These are phyloP conservation scores for Pheucticus melanocephalus DNA, from an alignment of 2,113 vertebrate genomes.

Conservation along the genomic window DNA sequence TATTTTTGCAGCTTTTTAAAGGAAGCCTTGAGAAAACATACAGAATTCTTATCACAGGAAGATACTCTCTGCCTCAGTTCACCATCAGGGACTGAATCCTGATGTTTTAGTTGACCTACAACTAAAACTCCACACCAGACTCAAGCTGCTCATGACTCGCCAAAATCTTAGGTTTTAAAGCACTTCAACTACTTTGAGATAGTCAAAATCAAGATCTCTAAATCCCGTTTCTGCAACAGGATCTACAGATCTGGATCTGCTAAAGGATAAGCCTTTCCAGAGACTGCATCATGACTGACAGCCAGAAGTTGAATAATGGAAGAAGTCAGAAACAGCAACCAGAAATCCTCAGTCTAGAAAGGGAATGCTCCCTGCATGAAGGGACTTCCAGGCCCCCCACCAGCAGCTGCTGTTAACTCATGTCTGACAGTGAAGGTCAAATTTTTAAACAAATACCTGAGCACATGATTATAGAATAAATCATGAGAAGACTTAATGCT, in stretches of 20 bases:
- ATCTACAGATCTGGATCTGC: not conserved
- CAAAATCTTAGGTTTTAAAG: not conserved
- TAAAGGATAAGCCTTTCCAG: not conserved
- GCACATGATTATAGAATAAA: not conserved
- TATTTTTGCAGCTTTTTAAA: not conserved
- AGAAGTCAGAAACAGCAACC: not conserved
- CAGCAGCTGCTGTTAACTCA: not conserved
- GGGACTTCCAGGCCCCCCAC: not conserved
- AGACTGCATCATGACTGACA: not conserved
- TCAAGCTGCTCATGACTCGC: not conserved
- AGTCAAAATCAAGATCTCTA: not conserved
- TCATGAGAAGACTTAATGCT: not conserved
- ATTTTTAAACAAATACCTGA: not conserved
- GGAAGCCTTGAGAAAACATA: not conserved
- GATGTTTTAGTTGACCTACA: not conserved
- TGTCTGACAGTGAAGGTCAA: not conserved
- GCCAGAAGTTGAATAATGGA: not conserved
- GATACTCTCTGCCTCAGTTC: not conserved
- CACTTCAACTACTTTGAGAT: not conserved
- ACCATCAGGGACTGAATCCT: not conserved
- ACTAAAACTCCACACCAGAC: not conserved
- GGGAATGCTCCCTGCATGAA: not conserved
- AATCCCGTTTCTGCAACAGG: not conserved
- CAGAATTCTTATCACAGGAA: not conserved
- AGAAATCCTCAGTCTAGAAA: not conserved